Conservation (phyloP, 2,888 invertebrate species). For the Lasioglossum marginatum region DNA sequence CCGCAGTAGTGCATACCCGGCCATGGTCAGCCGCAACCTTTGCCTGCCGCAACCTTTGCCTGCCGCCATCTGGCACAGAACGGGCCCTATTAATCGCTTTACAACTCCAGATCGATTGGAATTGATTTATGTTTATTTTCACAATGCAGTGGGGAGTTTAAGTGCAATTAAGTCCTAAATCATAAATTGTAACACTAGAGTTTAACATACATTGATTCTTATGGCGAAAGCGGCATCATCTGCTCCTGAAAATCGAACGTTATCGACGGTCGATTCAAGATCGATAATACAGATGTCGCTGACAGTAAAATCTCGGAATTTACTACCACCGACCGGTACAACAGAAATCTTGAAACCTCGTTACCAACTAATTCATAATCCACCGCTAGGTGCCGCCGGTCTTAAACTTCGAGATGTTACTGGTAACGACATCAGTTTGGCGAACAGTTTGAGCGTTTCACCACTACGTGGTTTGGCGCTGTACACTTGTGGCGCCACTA, state of each 20-base stretch:
- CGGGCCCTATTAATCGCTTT: background rate
- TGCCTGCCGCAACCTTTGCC: constrained; percentile 44
- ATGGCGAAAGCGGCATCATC: background rate
- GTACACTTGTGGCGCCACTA: background rate
- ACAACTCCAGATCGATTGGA: background rate
- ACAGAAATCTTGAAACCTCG: too few relatives aligned
- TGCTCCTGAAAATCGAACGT: background rate
- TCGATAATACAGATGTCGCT: too few relatives aligned
- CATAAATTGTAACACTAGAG: background rate
- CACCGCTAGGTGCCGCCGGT: too few relatives aligned
- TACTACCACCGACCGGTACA: too few relatives aligned
- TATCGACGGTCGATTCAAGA: too few relatives aligned
- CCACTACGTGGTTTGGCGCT: background rate
- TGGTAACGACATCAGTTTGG: background rate
- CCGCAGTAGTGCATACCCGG: constrained; percentile 67
- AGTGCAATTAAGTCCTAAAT: background rate
- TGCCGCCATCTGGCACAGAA: constrained; percentile 62
- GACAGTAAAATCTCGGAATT: too few relatives aligned
- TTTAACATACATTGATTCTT: too few relatives aligned
- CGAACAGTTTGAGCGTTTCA: background rate
- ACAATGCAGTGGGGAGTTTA: background rate
- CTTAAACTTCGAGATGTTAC: background rate
- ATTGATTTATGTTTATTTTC: background rate
- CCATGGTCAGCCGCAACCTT: constrained; percentile 53
- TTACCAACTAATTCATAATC: too few relatives aligned